Base-by-base conservation (phyloP, 2,797 vertebrate genomes). In the Hephaestus fuliginosus region DNA sequence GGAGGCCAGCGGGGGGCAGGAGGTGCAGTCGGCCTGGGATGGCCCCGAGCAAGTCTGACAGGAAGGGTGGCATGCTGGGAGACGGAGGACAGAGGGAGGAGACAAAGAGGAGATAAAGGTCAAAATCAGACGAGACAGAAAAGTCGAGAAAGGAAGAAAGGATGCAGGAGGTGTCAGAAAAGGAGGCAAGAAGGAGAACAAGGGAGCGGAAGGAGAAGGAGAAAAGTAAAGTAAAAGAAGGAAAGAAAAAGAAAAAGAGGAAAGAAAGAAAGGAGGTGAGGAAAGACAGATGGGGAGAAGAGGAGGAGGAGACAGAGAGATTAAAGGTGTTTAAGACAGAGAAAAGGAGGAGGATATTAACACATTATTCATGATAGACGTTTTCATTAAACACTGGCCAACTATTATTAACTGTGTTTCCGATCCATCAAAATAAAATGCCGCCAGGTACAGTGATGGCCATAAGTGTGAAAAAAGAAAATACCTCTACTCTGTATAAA, bases 41-140 rank as follows among this genome's bases (percentile, higher is more conserved):
- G 96, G 90, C 2, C 97, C 97, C 0, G 7, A 91, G 85, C 98
- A 99, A 0, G 92, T 93, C 89, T 90, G 95, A 83, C 98, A 99
- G 76, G 97, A 96, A 0, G 97, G 97, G 71, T 99, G 97, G 81
- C 98, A 99, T 3, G 90, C 98, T 99, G 85, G 20, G 11, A 2
- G 20, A 52, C 6, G 76, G 48, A 67, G 72, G 0, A 49, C 33
- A 52, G 5, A 14, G 1, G 13, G 25, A 18, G 22, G 53, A 12
- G 18, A 44, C 33, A 36, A 36, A 36, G 2, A 36, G 33, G 33
- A 36, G 33, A 7, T 36, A 51, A 12, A 15, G 10, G 46, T 33
- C 3, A 63, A 9, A 20, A 53, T 9, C 6, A 58, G 18, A 11
- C 5, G 22, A 18, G 39, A 56, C 10, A 39, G 0, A 43, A 22